Evolutionary conservation across 1,140 invertebrate genomes (phyloP).

Genomic region (Stegodyphus mimosarum): DNA sequence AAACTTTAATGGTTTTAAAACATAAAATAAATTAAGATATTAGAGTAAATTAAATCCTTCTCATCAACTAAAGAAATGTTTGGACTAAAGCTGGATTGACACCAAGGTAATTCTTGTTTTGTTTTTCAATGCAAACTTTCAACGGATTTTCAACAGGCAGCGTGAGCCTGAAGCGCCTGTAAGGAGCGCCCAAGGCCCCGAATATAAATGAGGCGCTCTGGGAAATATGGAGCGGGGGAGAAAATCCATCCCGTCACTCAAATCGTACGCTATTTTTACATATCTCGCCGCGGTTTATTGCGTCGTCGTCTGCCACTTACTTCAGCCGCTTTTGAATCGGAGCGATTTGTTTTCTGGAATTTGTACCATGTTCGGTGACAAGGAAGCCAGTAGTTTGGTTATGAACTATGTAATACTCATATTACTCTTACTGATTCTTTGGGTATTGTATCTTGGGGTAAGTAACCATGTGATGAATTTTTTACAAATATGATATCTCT

Average conservation of each 20-base stretch:
- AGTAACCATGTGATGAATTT: conserved; percentile 24
- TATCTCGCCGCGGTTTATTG: conserved; percentile 43
- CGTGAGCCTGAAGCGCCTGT: neutral
- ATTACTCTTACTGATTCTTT: conserved; percentile 63
- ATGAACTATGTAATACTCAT: conserved; percentile 64
- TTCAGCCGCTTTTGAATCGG: conserved; percentile 7
- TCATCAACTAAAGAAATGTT: too few species aligned
- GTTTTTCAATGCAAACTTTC: too few species aligned
- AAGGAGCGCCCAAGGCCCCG: neutral
- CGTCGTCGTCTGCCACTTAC: conserved; percentile 8
- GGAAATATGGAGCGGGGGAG: conserved; percentile 18
- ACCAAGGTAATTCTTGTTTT: too few species aligned
- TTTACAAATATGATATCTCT: too few species aligned
- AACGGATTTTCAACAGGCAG: neutral
- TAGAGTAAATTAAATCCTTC: too few species aligned
- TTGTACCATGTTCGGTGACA: conserved; percentile 46
- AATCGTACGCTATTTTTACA: conserved; percentile 56
- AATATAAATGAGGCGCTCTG: neutral
- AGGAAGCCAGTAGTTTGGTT: conserved; percentile 62
- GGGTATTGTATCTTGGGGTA: conserved; percentile 64
- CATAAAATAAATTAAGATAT: too few species aligned
- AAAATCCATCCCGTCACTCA: conserved; percentile 49
- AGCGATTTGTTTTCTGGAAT: neutral
- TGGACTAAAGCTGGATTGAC: too few species aligned
- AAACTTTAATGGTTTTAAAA: too few species aligned